These are phyloP conservation scores for Lophotriccus pileatus DNA, from an alignment of 2,797 vertebrate species.

Conservation along the genomic window DNA sequence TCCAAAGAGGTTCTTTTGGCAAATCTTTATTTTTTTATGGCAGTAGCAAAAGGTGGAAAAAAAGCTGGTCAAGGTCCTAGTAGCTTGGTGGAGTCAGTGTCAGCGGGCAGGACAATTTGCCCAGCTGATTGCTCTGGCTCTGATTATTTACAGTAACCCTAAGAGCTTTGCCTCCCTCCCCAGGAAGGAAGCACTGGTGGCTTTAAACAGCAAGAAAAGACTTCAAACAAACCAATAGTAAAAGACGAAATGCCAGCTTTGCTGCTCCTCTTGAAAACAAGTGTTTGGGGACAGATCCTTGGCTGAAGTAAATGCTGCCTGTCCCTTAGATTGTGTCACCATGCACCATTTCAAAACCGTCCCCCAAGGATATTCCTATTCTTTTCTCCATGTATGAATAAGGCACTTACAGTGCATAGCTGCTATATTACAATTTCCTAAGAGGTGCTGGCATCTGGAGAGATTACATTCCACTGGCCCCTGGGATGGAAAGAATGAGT, in stretches of 20 bases:
- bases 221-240: conserved; percentile 7
- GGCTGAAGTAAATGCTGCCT: not conserved
- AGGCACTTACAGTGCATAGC: conserved; percentile 54
- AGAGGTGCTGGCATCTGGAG: conserved; percentile 72
- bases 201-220: conserved; percentile 40
- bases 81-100: conserved; percentile 7
- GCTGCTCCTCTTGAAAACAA: not conserved
- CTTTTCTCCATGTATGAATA: conserved; percentile 53
- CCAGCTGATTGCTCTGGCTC: conserved; percentile 25
- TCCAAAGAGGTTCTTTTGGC: not conserved
- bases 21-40: not conserved
- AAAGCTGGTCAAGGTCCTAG: not conserved
- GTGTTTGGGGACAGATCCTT: not conserved
- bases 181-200: conserved; percentile 35
- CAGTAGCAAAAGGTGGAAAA: not conserved
- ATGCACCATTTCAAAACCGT: not conserved
- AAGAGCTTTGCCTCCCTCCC: not conserved
- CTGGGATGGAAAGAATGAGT: conserved; percentile 71
- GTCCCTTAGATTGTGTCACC: not conserved
- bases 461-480: conserved; percentile 70
- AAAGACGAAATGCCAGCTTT: not conserved
- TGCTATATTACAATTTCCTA: conserved; percentile 66
- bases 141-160: conserved; percentile 37
- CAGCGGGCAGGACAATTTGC: conserved; percentile 37
- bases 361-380: conserved; percentile 23